phyloP scores from a whole-genome alignment of 1,140 invertebrate genomes.

The Acromyrmex echinatior region DNA sequence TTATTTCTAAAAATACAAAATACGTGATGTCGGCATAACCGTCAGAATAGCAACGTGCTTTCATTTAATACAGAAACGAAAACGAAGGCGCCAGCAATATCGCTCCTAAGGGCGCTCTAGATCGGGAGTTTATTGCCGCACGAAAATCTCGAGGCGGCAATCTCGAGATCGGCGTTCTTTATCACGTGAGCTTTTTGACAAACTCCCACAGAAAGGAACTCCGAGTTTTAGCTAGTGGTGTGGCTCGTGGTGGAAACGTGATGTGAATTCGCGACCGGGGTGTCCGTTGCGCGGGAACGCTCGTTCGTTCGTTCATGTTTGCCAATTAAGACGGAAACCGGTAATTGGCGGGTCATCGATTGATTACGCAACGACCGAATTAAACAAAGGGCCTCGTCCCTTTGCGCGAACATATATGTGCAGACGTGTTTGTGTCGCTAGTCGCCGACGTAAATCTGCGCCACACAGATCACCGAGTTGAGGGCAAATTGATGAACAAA shows the following conservation, averaged over 20 bases:
- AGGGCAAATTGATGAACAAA: constrained; percentile 23
- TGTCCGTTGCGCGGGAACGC: neutral
- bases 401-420: constrained; percentile 19
- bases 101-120: constrained; percentile 47
- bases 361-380: constrained; percentile 70
- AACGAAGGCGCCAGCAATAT: constrained; percentile 47
- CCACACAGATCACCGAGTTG: constrained; percentile 31
- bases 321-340: constrained; percentile 73
- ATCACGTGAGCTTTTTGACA: constrained; percentile 59
- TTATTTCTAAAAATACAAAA: constrained; percentile 25
- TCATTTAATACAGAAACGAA: constrained; percentile 46
- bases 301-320: constrained; percentile 67
- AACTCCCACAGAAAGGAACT: constrained; percentile 42
- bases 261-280: constrained; percentile 50
- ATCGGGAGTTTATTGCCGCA: constrained; percentile 42
- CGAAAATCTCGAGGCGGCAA: constrained; percentile 58
- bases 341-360: constrained; percentile 75
- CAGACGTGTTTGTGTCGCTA: constrained; percentile 32
- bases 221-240: constrained; percentile 36
- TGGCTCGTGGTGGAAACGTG: constrained; percentile 55
- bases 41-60: constrained; percentile 19
- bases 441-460: constrained; percentile 47
- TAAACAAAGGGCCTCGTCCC: constrained; percentile 70
- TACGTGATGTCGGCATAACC: neutral
- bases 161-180: constrained; percentile 54